Evolutionary conservation across 2,797 vertebrate species (phyloP).

Genomic region (Hipposideros larvatus): DNA sequence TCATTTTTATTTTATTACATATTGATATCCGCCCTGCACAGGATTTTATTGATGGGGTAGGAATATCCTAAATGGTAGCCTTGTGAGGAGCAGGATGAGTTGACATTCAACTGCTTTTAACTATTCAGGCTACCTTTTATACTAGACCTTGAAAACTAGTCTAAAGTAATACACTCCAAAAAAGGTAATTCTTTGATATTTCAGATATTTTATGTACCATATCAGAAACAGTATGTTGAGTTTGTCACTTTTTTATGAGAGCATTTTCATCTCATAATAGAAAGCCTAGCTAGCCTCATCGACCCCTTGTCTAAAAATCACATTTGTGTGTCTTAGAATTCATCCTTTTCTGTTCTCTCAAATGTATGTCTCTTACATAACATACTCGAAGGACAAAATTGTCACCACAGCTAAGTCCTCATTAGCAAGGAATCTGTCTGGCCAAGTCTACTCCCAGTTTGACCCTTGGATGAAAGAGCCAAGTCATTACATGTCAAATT

Average conservation of each 20-base stretch:
- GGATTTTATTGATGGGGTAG: not conserved
- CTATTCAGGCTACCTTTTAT: conserved; percentile 64
- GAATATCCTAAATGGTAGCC: conserved; percentile 51
- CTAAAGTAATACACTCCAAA: conserved; percentile 30
- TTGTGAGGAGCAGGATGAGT: conserved; percentile 49
- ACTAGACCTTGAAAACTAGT: conserved; percentile 52
- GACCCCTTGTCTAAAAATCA: conserved; percentile 14
- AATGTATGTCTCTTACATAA: conserved; percentile 50
- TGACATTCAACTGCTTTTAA: conserved; percentile 59
- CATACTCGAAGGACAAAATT: conserved; percentile 18
- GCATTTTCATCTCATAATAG: conserved; percentile 42
- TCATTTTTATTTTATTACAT: conserved; percentile 29
- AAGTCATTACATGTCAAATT: conserved; percentile 69
- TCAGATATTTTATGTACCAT: not conserved
- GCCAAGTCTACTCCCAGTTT: conserved; percentile 24
- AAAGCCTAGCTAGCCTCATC: conserved; percentile 40
- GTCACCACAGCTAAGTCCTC: conserved; percentile 18
- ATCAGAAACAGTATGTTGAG: conserved; percentile 25
- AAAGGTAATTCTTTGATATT: conserved; percentile 9
- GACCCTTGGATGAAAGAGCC: conserved; percentile 70
- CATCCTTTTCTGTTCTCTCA: conserved; percentile 61
- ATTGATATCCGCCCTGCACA: conserved; percentile 12
- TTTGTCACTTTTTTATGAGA: conserved; percentile 49
- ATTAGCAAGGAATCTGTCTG: conserved; percentile 35
- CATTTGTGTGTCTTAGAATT: conserved; percentile 46